phyloP scores from a whole-genome alignment of 2,888 invertebrate species.

The Seira sanloemensis region DNA sequence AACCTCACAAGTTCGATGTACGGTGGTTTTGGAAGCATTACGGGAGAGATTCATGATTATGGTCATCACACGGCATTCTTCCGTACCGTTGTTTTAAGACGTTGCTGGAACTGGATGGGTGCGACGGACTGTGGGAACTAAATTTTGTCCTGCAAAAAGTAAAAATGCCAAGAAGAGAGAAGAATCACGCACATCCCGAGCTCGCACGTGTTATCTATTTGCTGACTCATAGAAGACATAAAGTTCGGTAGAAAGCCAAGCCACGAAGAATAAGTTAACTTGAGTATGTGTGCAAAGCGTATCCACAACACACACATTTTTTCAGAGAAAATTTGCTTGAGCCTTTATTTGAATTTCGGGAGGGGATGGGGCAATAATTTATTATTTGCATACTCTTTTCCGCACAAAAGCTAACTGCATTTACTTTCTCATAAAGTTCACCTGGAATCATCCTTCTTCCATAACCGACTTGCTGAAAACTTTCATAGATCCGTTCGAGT shows the following conservation, averaged over 20 bases:
- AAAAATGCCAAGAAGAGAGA: background rate
- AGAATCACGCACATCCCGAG: constrained; percentile 15
- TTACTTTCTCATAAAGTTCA: constrained; percentile 53
- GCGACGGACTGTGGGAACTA: background rate
- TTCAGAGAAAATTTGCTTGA: too few species aligned
- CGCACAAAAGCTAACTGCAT: too few species aligned
- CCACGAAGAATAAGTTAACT: constrained; percentile 40
- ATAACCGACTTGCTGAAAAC: too few species aligned
- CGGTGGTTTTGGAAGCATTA: background rate
- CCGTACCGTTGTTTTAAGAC: background rate
- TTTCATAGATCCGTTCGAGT: too few species aligned
- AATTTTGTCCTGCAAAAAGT: constrained; percentile 13
- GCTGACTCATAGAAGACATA: background rate
- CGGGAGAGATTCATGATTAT: constrained; percentile 33
- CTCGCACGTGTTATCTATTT: constrained; percentile 3
- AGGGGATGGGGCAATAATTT: constrained; percentile 55
- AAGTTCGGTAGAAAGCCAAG: too few species aligned
- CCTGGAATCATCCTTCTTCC: too few species aligned
- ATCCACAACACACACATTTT: background rate
- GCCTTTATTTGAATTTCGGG: too few species aligned
- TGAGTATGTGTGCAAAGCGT: constrained; percentile 12
- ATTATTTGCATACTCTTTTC: constrained; percentile 35
- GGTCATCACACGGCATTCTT: too few species aligned
- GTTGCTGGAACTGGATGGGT: background rate
- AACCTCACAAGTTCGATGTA: constrained; percentile 18